Evolutionary conservation across 2,888 invertebrate genomes (phyloP).

Genomic region (Griposia aprilina): DNA sequence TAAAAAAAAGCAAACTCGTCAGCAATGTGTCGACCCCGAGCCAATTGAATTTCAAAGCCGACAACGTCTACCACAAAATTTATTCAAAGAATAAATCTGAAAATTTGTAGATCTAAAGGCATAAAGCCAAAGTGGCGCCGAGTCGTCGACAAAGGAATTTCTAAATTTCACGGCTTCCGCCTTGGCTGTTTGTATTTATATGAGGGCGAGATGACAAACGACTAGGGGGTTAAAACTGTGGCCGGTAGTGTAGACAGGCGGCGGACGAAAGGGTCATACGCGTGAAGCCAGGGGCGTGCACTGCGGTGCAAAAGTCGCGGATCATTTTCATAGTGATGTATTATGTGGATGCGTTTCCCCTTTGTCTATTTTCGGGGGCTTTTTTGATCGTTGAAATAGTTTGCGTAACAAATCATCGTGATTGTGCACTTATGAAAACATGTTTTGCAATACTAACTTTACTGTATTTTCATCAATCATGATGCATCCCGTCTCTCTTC

Average conservation of each 20-base stretch:
- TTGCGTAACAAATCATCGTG: slow-evolving; percentile 54
- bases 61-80: slow-evolving; percentile 89
- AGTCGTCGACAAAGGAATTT: slow-evolving; percentile 89
- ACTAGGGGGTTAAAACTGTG: slow-evolving; percentile 75
- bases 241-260: slow-evolving; percentile 61
- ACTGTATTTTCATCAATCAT: slow-evolving; percentile 21
- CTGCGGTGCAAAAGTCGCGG: slow-evolving; percentile 52
- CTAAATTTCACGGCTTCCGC: slow-evolving; percentile 90
- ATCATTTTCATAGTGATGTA: slow-evolving; percentile 60
- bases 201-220: slow-evolving; percentile 89
- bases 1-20: slow-evolving; percentile 86
- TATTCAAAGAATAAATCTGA: slow-evolving; percentile 91
- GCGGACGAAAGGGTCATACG: slow-evolving; percentile 62
- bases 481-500: neutral
- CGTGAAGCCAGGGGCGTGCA: slow-evolving; percentile 48
- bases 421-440: slow-evolving; percentile 29
- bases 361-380: slow-evolving; percentile 43
- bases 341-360: slow-evolving; percentile 51
- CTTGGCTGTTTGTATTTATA: slow-evolving; percentile 89
- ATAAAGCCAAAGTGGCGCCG: slow-evolving; percentile 88
- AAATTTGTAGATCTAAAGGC: slow-evolving; percentile 90
- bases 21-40: slow-evolving; percentile 88
- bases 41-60: slow-evolving; percentile 91
- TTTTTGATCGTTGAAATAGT: slow-evolving; percentile 45
- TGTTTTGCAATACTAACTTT: slow-evolving; percentile 14